Percentiles rank a stretch among this genome's conserved stretches.
Evolutionary conservation across 2,797 vertebrate genomes (phyloP).

Genomic region (Anomalospiza imberbis): DNA sequence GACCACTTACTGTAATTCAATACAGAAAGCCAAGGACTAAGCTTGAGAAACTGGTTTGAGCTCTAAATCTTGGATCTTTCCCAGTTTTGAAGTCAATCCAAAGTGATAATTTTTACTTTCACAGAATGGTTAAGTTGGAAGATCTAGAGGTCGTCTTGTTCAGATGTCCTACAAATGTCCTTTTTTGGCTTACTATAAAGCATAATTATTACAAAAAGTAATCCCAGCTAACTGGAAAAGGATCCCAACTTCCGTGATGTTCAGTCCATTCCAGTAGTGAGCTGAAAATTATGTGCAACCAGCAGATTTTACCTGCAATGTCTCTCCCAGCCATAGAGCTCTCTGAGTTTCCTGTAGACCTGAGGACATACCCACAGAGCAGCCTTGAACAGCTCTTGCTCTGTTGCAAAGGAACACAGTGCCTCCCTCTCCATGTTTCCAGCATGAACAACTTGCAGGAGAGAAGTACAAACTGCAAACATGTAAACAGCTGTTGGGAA

Average conservation of each 20-base stretch:
- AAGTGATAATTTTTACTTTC: background rate
- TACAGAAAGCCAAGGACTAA: background rate
- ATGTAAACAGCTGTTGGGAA: slow-evolving; percentile 70
- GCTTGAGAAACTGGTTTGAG: background rate
- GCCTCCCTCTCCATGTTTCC: background rate
- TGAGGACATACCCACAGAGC: background rate
- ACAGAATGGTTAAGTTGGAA: background rate
- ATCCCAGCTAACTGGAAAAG: background rate
- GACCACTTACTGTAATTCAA: background rate
- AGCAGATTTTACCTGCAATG: background rate
- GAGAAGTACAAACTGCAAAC: slow-evolving; percentile 53
- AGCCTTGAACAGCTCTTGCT: background rate
- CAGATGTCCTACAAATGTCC: background rate
- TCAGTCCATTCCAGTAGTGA: background rate
- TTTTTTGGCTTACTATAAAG: background rate
- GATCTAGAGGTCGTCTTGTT: background rate
- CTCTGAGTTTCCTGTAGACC: background rate
- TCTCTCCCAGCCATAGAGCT: background rate
- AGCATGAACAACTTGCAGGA: background rate
- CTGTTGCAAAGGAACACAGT: background rate
- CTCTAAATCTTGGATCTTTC: background rate
- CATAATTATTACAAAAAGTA: background rate
- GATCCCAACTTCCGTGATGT: background rate
- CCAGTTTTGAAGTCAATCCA: background rate
- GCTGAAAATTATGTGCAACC: background rate